phyloP scores from a whole-genome alignment of 2,888 invertebrate species.

The Adela reaumurella region DNA sequence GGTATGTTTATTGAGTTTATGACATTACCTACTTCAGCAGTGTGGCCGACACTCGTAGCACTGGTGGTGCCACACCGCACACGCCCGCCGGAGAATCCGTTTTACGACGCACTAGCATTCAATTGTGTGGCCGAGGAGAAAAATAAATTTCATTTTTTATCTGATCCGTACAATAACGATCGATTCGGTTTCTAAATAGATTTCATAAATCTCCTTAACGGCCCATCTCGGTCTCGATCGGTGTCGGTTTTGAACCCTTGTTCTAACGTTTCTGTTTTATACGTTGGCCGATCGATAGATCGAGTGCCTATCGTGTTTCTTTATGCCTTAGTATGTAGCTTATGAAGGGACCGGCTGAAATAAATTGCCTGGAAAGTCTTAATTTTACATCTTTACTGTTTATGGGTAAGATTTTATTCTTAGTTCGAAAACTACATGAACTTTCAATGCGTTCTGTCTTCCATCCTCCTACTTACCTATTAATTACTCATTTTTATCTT shows the following conservation, averaged over 20 bases:
- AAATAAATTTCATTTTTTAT: constrained; percentile 56
- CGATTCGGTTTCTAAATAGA: constrained; percentile 57
- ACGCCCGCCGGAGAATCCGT: neutral
- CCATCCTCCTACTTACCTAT: too few relatives aligned
- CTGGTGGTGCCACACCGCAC: too few relatives aligned
- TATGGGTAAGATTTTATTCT: too few relatives aligned
- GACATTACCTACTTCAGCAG: neutral
- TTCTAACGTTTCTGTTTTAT: neutral
- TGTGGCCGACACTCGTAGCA: neutral
- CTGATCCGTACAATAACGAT: constrained; percentile 55
- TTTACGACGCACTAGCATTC: neutral
- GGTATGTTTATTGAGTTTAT: neutral
- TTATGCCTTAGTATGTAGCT: too few relatives aligned
- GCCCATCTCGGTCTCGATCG: constrained; percentile 14
- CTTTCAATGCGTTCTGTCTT: too few relatives aligned
- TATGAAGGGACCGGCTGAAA: too few relatives aligned
- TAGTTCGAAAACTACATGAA: too few relatives aligned
- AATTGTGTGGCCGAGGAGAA: constrained; percentile 21
- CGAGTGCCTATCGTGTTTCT: neutral
- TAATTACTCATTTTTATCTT: too few relatives aligned
- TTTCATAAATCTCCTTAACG: constrained; percentile 58
- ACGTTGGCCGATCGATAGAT: neutral
- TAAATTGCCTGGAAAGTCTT: too few relatives aligned
- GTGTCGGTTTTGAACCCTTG: neutral
- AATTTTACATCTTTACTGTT: too few relatives aligned